Percentiles rank a stretch among this genome's conserved stretches.
These are phyloP conservation scores for Oreortyx pictus DNA, from an alignment of 2,797 vertebrate species.

Conservation along the genomic window DNA sequence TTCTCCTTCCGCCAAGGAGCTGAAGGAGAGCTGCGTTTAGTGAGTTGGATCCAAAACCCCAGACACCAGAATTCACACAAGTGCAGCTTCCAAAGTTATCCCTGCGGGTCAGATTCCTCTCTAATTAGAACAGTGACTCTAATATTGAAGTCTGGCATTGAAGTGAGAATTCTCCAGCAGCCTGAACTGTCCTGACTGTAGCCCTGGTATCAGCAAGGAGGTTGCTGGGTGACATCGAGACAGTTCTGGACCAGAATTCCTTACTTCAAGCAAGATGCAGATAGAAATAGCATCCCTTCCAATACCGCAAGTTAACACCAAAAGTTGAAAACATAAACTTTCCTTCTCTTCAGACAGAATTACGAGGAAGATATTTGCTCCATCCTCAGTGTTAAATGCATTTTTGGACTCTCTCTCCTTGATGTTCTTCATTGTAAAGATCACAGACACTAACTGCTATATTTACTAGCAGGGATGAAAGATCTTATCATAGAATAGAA, in stretches of 20 bases:
- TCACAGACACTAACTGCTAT: neutral
- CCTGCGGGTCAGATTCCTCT: neutral
- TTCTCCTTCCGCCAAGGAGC: rapidly evolving
- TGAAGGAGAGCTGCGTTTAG: neutral
- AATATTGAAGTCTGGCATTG: neutral
- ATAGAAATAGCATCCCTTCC: neutral
- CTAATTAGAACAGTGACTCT: neutral
- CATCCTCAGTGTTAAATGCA: neutral
- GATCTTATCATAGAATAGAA: neutral
- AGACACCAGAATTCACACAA: neutral
- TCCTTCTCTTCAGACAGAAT: neutral
- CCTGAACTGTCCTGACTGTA: neutral
- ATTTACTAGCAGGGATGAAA: neutral
- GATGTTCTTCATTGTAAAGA: neutral
- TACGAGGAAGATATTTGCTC: neutral
- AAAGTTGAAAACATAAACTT: rapidly evolving
- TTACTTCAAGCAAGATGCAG: neutral
- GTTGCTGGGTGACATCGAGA: neutral
- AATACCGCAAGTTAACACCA: neutral
- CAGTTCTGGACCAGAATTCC: neutral
- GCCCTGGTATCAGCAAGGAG: neutral
- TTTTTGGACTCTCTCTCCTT: neutral
- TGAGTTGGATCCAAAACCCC: neutral
- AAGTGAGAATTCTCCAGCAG: neutral
- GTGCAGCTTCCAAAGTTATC: neutral